Evolutionary conservation across 2,797 vertebrate species (phyloP).

Genomic region (Tadarida brasiliensis): DNA sequence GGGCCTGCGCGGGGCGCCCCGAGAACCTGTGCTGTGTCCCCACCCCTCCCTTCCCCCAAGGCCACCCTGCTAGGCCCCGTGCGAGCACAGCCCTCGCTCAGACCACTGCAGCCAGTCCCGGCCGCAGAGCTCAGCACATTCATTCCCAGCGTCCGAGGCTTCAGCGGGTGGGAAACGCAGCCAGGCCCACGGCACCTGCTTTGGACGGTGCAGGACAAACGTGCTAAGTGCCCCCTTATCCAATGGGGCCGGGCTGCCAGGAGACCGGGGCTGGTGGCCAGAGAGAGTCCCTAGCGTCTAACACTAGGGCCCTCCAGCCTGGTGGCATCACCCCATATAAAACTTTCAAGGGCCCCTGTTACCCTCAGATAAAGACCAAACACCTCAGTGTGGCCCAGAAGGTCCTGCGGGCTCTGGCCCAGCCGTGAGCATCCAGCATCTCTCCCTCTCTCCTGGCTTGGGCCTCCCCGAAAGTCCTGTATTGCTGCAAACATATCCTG

Average conservation of each 20-base stretch:
- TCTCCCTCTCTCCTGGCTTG: not conserved
- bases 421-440: accelerated
- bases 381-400: accelerated
- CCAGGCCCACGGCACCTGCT: not conserved
- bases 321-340: not conserved
- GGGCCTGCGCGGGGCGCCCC: not conserved
- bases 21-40: not conserved
- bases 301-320: not conserved
- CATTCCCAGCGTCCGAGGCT: accelerated
- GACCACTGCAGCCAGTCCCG: accelerated
- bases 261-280: not conserved
- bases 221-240: not conserved
- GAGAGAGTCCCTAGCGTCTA: not conserved
- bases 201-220: not conserved
- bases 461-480: not conserved
- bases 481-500: not conserved
- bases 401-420: not conserved
- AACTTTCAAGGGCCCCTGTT: not conserved
- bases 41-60: not conserved
- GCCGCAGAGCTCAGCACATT: not conserved
- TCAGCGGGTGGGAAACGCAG: accelerated
- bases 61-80: accelerated
- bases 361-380: not conserved
- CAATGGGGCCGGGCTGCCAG: accelerated
- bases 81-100: accelerated